These are phyloP conservation scores for Charanyca ferruginea DNA, from an alignment of 2,888 invertebrate species.

Conservation along the genomic window DNA sequence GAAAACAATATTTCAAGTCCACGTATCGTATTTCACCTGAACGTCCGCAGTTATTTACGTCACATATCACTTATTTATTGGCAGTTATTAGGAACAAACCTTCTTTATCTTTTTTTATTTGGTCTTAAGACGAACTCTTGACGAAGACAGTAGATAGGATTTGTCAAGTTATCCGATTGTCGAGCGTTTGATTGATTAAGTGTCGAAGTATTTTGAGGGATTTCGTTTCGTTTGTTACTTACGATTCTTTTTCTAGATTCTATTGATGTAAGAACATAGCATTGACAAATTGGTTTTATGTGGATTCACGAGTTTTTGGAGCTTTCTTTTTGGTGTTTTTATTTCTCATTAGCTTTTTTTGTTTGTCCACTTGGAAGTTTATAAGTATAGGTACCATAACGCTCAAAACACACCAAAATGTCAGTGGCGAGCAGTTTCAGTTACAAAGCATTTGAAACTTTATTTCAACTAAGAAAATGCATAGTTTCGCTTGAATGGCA, in stretches of 20 bases:
- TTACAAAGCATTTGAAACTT: too few species aligned
- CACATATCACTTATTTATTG: slow-evolving; percentile 21
- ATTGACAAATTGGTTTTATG: slow-evolving; percentile 26
- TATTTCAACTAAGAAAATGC: too few species aligned
- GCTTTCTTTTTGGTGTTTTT: background rate
- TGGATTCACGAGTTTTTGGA: slow-evolving; percentile 6
- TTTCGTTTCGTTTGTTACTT: slow-evolving; percentile 38
- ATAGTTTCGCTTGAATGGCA: too few species aligned
- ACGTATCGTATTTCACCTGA: background rate
- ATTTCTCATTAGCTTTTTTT: background rate
- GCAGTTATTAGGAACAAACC: slow-evolving; percentile 19
- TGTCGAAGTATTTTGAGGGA: slow-evolving; percentile 49
- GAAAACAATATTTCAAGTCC: background rate
- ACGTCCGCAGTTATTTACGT: slow-evolving; percentile 3
- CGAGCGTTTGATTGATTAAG: slow-evolving; percentile 64
- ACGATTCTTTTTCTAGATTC: slow-evolving; percentile 22
- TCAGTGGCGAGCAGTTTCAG: too few species aligned
- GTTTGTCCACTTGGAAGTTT: too few species aligned
- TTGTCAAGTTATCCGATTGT: slow-evolving; percentile 63
- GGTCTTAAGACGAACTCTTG: slow-evolving; percentile 34
- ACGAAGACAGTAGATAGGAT: slow-evolving; percentile 60
- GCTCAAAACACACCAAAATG: too few species aligned
- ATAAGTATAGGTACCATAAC: too few species aligned
- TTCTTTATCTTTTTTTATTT: slow-evolving; percentile 40
- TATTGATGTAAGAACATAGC: slow-evolving; percentile 31